Evolutionary conservation across 2,888 invertebrate species (phyloP).

Genomic region (Tenthredo notha): DNA sequence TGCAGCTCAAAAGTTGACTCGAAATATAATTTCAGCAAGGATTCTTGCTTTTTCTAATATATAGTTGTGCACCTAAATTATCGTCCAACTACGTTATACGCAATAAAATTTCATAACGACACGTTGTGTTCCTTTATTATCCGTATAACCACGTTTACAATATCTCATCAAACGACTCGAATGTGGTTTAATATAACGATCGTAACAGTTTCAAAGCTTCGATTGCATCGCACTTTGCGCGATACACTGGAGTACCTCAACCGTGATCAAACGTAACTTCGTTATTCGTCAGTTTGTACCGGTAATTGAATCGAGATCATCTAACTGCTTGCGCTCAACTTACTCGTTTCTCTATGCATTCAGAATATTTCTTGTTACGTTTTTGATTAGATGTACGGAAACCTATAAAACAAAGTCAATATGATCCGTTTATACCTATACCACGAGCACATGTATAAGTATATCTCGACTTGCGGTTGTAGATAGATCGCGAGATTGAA

Average conservation of each 20-base stretch:
- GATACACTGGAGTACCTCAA: slow-evolving; percentile 49
- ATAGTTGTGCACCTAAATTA: background rate
- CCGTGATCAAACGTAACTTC: slow-evolving; percentile 60
- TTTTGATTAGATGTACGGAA: background rate
- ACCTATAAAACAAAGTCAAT: slow-evolving; percentile 10
- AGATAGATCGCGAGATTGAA: background rate
- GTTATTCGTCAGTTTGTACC: slow-evolving; percentile 65
- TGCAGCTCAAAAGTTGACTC: too few relatives aligned
- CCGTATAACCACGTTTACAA: background rate
- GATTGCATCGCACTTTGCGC: slow-evolving; percentile 56
- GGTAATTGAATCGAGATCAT: slow-evolving; percentile 71
- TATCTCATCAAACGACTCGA: background rate
- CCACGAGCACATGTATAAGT: background rate
- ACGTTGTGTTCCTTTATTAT: slow-evolving; percentile 62
- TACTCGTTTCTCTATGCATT: slow-evolving; percentile 9
- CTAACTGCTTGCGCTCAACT: slow-evolving; percentile 16
- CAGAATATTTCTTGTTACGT: background rate
- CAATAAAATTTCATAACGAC: slow-evolving; percentile 65
- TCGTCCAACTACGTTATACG: slow-evolving; percentile 55
- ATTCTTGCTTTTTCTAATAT: slow-evolving; percentile 48
- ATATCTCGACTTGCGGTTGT: background rate
- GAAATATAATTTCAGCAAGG: background rate
- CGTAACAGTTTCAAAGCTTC: background rate
- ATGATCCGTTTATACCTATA: background rate
- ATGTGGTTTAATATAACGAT: background rate